A percentile compares a stretch with the other conserved stretches of the same genome.
Conservation (phyloP, 2,113 vertebrate species). For the Polypterus senegalus region DNA sequence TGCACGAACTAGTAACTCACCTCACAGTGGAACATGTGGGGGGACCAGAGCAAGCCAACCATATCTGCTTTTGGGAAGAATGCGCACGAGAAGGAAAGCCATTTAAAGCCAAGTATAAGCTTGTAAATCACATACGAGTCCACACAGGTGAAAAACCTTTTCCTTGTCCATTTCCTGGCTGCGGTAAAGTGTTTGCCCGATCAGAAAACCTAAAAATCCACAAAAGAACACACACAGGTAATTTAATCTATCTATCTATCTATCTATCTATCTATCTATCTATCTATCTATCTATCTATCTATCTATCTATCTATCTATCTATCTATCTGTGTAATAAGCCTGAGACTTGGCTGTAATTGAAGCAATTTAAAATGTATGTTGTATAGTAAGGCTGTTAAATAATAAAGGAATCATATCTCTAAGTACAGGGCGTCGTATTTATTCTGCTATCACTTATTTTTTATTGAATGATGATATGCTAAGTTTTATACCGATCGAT, state of each 20-base stretch:
- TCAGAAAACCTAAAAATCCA: constrained; percentile 72
- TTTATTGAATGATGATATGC: too few relatives aligned
- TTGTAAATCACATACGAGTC: constrained; percentile 67
- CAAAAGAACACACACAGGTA: constrained; percentile 70
- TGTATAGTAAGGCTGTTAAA: too few relatives aligned
- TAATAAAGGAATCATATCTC: too few relatives aligned
- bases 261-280: constrained; percentile 1
- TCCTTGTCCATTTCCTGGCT: constrained; percentile 55
- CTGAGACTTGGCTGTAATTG: too few relatives aligned
- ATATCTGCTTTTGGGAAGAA: constrained; percentile 82
- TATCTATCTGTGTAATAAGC: too few relatives aligned
- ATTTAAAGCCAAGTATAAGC: constrained; percentile 74
- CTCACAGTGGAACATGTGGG: constrained; percentile 89
- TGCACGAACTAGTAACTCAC: constrained; percentile 90
- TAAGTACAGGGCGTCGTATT: too few relatives aligned
- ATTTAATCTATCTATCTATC: constrained; percentile 25
- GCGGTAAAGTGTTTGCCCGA: constrained; percentile 65
- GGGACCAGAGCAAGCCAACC: constrained; percentile 82
- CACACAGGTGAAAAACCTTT: constrained; percentile 66
- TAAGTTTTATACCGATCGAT: too few relatives aligned
- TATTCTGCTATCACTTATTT: too few relatives aligned
- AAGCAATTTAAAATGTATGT: too few relatives aligned
- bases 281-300: constrained; percentile 2
- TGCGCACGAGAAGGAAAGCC: constrained; percentile 61
- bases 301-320: constrained; percentile 2